These are phyloP conservation scores for Alviniconcha strummeri DNA, from an alignment of 2,888 invertebrate genomes.

Conservation along the genomic window DNA sequence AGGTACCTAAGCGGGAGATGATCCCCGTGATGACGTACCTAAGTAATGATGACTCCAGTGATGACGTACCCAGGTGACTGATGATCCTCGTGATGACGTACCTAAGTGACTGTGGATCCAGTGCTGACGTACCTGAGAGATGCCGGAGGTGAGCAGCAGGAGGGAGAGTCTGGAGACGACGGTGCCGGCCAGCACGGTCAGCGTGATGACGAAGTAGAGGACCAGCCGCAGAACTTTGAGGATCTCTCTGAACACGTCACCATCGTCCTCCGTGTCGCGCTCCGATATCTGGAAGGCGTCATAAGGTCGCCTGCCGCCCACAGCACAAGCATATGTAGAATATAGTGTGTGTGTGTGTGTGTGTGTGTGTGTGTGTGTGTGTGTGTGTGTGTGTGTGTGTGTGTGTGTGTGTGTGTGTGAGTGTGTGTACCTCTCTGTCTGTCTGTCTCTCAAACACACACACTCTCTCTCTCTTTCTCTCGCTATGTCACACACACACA, in stretches of 20 bases:
- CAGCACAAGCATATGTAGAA: background rate
- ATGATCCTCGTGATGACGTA: no score
- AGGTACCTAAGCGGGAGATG: no score
- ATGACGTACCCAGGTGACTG: no score
- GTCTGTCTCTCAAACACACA: background rate
- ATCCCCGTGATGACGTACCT: no score
- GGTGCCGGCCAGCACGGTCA: constrained; percentile 88
- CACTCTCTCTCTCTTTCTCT: background rate
- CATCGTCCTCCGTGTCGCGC: constrained; percentile 61
- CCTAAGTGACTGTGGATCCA: no score
- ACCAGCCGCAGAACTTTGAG: constrained; percentile 76
- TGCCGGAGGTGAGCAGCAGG: constrained; percentile 57
- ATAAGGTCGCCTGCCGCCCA: constrained; percentile 57
- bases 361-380: background rate
- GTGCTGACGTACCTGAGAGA: constrained; percentile 51
- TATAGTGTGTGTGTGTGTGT: background rate
- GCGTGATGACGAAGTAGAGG: constrained; percentile 89
- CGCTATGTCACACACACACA: background rate
- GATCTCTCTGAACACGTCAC: constrained; percentile 62
- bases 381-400: background rate
- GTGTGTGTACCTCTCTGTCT: background rate
- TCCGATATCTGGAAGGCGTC: constrained; percentile 65
- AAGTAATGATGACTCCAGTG: no score
- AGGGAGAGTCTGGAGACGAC: constrained; percentile 92
- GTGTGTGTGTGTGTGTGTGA: background rate